Evolutionary conservation across 2,888 invertebrate genomes (phyloP), one percentile per base, ranked within the genome.

Genomic region (Amphipyra tragopoginis): DNA sequence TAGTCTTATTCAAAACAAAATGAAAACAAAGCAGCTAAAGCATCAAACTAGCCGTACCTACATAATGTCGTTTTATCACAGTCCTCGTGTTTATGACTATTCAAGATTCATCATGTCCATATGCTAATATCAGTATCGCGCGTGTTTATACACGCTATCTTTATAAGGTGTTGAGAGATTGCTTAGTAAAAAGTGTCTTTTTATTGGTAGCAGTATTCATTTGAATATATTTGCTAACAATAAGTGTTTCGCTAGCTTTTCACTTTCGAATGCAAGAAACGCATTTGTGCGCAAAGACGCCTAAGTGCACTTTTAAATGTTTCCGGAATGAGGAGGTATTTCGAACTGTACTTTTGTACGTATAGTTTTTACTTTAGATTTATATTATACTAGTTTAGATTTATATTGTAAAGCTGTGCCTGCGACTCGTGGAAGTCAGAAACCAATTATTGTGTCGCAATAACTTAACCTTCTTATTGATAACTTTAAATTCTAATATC

Each of bases 71-170:
- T 47, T 36, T 55, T 49, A 72, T 65, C 57, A 2, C 13, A 47
- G 47, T 51, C 26, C 43, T 47, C 21, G 8, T 54, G 42, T 59
- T 55, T 66, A 58, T 45, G 51, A 51, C 14, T 65, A 45, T 43
- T 52, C 39, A 72, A 72, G 66, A 72, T 48, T 65, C 54, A 44
- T 55, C 40, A 60, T 70, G 52, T 62, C 33, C 43, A 36, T 40
- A 61, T 29, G 40, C 39, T 61, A 45, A 52, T 67, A 42, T 0
- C 8, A 21, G 44, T 53, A 45, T 56, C 51, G 47, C 29, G 43
- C 40, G 14, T 65, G 53, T 60, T 60, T 55, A 54, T 49, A 60
- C 44, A 66, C 34, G 38, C 15, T 66, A 66, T 72, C 51, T 65
- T n/a, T 44, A 51, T 44, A 44, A 52, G 62, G 59, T 43, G 11